These are phyloP conservation scores for Leistus spinibarbis DNA, from an alignment of 2,888 invertebrate genomes.

Conservation along the genomic window DNA sequence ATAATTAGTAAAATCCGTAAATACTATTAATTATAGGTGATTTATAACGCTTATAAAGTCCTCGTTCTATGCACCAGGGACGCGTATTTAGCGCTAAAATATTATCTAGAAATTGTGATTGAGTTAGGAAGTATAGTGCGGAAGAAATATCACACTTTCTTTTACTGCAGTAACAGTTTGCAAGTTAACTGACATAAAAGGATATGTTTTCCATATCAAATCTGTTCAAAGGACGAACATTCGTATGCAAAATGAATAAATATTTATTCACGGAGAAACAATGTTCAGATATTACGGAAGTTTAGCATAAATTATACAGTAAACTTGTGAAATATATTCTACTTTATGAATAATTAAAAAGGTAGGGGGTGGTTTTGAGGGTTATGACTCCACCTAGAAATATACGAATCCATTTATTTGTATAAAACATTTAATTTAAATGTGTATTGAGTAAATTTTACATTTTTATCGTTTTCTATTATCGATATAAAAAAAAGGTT, in stretches of 20 bases:
- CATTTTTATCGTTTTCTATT: too few relatives aligned
- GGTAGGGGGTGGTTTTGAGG: too few relatives aligned
- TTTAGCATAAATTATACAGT: neutral
- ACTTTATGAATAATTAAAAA: too few relatives aligned
- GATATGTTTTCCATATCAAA: neutral
- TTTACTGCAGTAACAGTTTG: neutral
- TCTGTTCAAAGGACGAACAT: constrained; percentile 1
- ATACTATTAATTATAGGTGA: neutral
- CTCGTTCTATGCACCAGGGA: neutral
- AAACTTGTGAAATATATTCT: neutral
- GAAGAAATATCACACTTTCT: neutral
- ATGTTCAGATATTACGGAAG: neutral
- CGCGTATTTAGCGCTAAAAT: neutral
- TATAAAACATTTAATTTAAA: too few relatives aligned
- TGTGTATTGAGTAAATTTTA: too few relatives aligned
- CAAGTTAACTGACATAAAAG: constrained; percentile 2
- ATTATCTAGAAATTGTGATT: neutral
- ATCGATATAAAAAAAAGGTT: too few relatives aligned
- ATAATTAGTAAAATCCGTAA: neutral
- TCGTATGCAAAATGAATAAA: neutral
- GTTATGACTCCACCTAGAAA: too few relatives aligned
- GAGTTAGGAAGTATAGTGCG: neutral
- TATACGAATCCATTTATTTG: too few relatives aligned
- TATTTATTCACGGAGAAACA: neutral
- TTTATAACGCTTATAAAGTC: neutral